Evolutionary conservation across 2,888 invertebrate species (phyloP), one percentile per base, ranked within the genome.

Genomic region (Pseudeuparius sepicola): DNA sequence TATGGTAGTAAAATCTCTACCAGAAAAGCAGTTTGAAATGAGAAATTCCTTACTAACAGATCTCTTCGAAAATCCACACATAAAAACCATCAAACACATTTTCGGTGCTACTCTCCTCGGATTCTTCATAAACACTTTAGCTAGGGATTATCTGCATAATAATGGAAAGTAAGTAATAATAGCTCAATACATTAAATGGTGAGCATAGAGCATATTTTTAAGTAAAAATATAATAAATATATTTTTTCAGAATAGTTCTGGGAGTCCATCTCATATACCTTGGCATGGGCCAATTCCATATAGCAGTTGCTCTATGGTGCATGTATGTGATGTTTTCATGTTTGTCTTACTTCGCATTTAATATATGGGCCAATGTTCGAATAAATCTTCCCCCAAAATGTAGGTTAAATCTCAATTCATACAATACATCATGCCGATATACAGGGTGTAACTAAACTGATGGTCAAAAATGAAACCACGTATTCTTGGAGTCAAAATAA

Each of bases 71-170:
- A 73, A 75, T 30, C 46, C 44, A 32, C 89, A 90, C 60, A 78
- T 92, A 50, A 71, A 74, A 49, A 81, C 87, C 3, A 78, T 92
- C 45, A 86, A 88, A 58, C 81, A 90, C 56, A 78, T 90, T 44
- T 89, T 88, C 60, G 70, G 82, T 28, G 81, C 80, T 11, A 78
- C 82, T 44, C 65, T 90, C 18, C 66, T 86, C 33, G 65, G 80
- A 18, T 65, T 87, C 42, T 70, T 84, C 31, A 62, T 83, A 36
- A 78, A 87, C 50, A 81, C 82, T 4, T 65, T 78, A 12, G 66
- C 78, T 7, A 73, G 75, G 50, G 88, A 88, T 55, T 70, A 81
- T 49, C 64, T 84, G 36, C n/a, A n/a, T n/a, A 75, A 79, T 42
- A 71, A 71, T 41, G 85, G 82, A 60, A 73, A 73, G 87, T 83